Evolutionary conservation across 2,113 vertebrate species (phyloP).

Genomic region (Engystomops pustulosus): DNA sequence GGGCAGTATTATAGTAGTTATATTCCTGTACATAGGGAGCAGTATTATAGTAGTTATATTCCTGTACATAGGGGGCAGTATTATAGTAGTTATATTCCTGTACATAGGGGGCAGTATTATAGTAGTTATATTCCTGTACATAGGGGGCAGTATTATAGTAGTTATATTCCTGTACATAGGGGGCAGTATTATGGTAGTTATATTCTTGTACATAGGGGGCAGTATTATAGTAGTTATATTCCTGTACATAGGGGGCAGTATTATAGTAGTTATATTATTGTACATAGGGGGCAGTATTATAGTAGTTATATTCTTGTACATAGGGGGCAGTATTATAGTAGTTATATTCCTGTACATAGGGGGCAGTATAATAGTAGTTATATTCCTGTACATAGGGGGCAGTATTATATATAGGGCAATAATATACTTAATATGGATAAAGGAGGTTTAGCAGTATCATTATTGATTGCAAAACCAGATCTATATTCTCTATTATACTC

Average conservation of each 20-base stretch:
- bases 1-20: no score
- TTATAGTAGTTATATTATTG: neutral
- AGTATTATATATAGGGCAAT: neutral
- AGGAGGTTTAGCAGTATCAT: neutral
- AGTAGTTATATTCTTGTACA: neutral
- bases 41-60: no score
- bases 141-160: neutral
- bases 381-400: neutral
- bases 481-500: neutral
- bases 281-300: neutral
- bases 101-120: no score
- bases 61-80: no score
- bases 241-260: neutral
- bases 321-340: neutral
- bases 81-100: no score
- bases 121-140: no score
- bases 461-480: no score
- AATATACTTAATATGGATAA: neutral
- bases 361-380: neutral
- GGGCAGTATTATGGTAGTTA: conserved; percentile 8
- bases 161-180: neutral
- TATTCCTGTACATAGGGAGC: no score
- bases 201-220: neutral
- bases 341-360: neutral
- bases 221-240: conserved; percentile 10